phyloP scores from a whole-genome alignment of 2,113 vertebrate genomes.

The Ardeotis arabs region DNA sequence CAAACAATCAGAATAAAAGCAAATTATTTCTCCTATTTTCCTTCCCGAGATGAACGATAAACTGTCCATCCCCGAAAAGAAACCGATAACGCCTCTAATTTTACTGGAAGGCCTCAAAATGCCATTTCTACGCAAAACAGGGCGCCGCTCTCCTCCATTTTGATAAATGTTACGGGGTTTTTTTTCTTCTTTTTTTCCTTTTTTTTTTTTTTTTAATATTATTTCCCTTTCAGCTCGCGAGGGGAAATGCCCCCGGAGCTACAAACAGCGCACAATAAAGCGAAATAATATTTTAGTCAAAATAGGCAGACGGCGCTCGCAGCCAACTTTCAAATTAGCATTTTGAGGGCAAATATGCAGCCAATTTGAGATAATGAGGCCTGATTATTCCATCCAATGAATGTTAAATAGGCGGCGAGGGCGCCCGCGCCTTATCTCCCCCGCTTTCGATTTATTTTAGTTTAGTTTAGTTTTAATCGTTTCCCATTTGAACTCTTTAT shows the following conservation, averaged over 20 bases:
- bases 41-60: conserved; percentile 90
- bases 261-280: conserved; percentile 82
- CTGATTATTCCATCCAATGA: conserved; percentile 99
- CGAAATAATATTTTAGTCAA: conserved; percentile 85
- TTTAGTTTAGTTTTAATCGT: conserved; percentile 83
- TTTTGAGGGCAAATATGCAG: conserved; percentile 99
- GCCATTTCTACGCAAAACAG: conserved; percentile 90
- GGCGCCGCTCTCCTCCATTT: conserved; percentile 76
- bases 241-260: conserved; percentile 85
- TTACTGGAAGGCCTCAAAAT: conserved; percentile 82
- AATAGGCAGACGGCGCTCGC: conserved; percentile 87
- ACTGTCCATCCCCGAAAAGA: conserved; percentile 86
- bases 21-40: conserved; percentile 77
- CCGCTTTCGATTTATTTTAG: conserved; percentile 88
- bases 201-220: neutral
- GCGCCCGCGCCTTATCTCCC: conserved; percentile 90
- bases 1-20: conserved; percentile 61
- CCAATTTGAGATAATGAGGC: conserved; percentile 99
- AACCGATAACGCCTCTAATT: conserved; percentile 90
- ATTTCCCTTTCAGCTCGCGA: neutral
- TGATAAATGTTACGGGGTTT: conserved; percentile 83
- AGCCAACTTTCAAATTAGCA: conserved; percentile 99
- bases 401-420: conserved; percentile 98
- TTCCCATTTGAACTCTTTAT: conserved; percentile 95
- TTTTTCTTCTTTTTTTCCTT: neutral